Evolutionary conservation across 2,113 vertebrate species (phyloP), one percentile per base, ranked within the genome.

Genomic region (Phoxinus phoxinus): DNA sequence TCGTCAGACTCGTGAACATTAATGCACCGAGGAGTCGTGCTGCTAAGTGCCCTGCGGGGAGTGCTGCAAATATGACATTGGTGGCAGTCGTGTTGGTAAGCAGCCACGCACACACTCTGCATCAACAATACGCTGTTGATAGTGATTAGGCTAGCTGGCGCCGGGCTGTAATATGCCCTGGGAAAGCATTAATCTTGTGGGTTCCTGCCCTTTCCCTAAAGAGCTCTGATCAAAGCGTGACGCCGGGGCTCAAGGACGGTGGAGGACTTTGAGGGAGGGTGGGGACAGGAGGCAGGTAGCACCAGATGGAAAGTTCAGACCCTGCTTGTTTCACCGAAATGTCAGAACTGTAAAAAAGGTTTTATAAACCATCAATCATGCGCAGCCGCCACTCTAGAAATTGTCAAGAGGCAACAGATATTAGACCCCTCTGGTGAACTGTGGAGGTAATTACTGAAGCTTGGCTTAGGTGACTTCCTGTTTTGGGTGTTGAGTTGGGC

Each of bases 271-370:
- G 63, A 37, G 53, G 85, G 67, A 69, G 67, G 48, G 56, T 87
- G 41, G 44, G 86, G 27, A 44, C 86, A 53, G 44, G 61, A 83
- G 73, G 78, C 81, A 67, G 59, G 84, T 87, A 76, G 84, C 80
- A 81, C 88, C 91, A 93, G 89, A 92, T 90, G 86, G 90, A 95
- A 94, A 94, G 91, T 93, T 94, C 92, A 92, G 86, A 91, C 80
- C 91, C 86, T 87, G 85, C 91, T 92, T 93, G 91, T 95, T 92
- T 94, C 92, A 93, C 89, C 87, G 91, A 95, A 95, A 95, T 95
- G 93, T 92, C 89, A 87, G 83, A 88, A 81, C 92, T 94, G 90
- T 92, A 90, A 93, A 93, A 93, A 91, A 69, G 77, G 59, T 88
- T 92, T 91, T 90, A 90, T 87, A 93, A 94, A 81, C 84, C 91